Evolutionary conservation across 2,797 vertebrate genomes (phyloP).

Genomic region (Arnoldichthys spilopterus): DNA sequence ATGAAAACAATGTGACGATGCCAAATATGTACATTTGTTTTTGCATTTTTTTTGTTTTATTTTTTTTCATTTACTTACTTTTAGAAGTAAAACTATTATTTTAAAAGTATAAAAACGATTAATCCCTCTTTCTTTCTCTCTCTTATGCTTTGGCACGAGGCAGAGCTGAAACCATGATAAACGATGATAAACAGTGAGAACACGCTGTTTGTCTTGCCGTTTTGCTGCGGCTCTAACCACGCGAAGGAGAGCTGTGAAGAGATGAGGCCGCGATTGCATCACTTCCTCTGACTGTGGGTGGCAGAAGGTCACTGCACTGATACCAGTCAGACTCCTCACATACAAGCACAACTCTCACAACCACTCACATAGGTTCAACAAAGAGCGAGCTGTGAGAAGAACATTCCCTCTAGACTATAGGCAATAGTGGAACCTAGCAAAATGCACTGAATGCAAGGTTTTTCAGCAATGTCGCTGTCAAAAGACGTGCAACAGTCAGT

Average conservation of each 20-base stretch:
- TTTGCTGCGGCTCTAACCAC: slow-evolving; percentile 60
- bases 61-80: not conserved
- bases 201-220: slow-evolving; percentile 49
- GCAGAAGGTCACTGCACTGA: slow-evolving; percentile 54
- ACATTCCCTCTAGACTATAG: not conserved
- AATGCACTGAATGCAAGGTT: not conserved
- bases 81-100: no score
- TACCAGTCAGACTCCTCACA: slow-evolving; percentile 59
- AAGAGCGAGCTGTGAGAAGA: not conserved
- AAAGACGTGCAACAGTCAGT: not conserved
- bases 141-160: slow-evolving; percentile 62
- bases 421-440: not conserved
- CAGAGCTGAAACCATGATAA: slow-evolving; percentile 52
- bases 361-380: slow-evolving; percentile 14
- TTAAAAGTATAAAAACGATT: not conserved
- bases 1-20: no score
- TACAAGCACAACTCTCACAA: slow-evolving; percentile 20
- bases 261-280: slow-evolving; percentile 59
- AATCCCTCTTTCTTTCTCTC: slow-evolving; percentile 17
- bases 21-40: no score
- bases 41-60: not conserved
- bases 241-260: slow-evolving; percentile 53
- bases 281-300: slow-evolving; percentile 59
- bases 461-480: not conserved
- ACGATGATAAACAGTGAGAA: slow-evolving; percentile 24